Evolutionary conservation across 2,888 invertebrate genomes (phyloP).

Genomic region (Tricholauxania praeusta): DNA sequence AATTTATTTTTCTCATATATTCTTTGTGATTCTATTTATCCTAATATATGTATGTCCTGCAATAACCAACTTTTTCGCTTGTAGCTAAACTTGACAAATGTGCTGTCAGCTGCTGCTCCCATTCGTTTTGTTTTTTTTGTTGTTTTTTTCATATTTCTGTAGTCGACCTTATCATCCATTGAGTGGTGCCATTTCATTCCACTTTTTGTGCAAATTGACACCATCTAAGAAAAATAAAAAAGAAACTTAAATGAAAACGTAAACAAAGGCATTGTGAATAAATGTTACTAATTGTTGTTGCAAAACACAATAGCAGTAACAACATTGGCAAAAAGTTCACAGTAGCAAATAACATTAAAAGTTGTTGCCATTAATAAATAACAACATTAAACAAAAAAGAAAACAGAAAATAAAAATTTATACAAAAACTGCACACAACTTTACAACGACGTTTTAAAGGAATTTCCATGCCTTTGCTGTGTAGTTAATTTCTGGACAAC

Average conservation of each 20-base stretch:
- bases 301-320: constrained; percentile 11
- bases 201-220: too few relatives aligned
- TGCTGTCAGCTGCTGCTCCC: constrained; percentile 7
- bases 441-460: not conserved
- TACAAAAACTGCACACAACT: not conserved
- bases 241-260: too few relatives aligned
- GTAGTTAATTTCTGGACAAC: too few relatives aligned
- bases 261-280: constrained; percentile 9
- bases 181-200: too few relatives aligned
- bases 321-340: constrained; percentile 17
- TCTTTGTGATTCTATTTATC: too few relatives aligned
- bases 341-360: constrained; percentile 7
- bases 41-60: too few relatives aligned
- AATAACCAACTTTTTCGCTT: not conserved
- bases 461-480: too few relatives aligned
- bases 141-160: not conserved
- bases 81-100: constrained; percentile 21
- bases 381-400: not conserved
- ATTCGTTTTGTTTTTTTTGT: constrained; percentile 2
- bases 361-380: constrained; percentile 12
- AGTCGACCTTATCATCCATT: not conserved
- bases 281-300: constrained; percentile 27
- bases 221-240: too few relatives aligned
- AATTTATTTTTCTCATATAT: too few relatives aligned
- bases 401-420: not conserved